Conservation (phyloP, 2,888 invertebrate genomes). For the Lypha dubia region DNA sequence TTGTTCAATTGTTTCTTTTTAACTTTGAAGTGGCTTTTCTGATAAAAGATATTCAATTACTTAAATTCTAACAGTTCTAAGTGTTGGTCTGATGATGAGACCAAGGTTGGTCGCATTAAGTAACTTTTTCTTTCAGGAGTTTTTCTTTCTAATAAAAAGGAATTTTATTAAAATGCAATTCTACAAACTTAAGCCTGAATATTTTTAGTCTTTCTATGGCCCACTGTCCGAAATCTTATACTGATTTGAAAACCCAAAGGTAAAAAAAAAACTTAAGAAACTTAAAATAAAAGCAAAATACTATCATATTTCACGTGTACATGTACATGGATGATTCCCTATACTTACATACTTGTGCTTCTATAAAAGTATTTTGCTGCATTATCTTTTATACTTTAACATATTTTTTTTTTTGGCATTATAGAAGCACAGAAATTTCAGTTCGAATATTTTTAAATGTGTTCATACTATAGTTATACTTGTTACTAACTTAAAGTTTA, state of each 20-base stretch:
- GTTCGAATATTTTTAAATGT: constrained; percentile 48
- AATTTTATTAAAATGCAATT: too few relatives aligned
- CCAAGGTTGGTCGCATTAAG: too few relatives aligned
- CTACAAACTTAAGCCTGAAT: too few relatives aligned
- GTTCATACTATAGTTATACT: constrained; percentile 17
- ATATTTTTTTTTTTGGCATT: constrained; percentile 23
- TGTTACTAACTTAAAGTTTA: constrained; percentile 54
- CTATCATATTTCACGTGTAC: constrained; percentile 61
- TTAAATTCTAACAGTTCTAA: too few relatives aligned
- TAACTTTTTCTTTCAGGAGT: too few relatives aligned
- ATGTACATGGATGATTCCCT: neutral
- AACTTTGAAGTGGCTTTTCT: too few relatives aligned
- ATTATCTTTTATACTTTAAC: neutral
- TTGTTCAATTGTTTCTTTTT: too few relatives aligned
- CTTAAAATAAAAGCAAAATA: constrained; percentile 44
- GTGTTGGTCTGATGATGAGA: too few relatives aligned
- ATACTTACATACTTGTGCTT: neutral
- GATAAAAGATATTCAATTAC: too few relatives aligned
- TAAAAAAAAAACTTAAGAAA: constrained; percentile 43
- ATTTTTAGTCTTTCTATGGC: too few relatives aligned
- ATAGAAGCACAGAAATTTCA: neutral
- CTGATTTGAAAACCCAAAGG: neutral
- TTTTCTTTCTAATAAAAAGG: too few relatives aligned
- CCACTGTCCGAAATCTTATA: neutral
- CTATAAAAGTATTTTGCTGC: neutral